These are phyloP conservation scores for Hecatera dysodea DNA, from an alignment of 2,888 invertebrate genomes.

Conservation along the genomic window DNA sequence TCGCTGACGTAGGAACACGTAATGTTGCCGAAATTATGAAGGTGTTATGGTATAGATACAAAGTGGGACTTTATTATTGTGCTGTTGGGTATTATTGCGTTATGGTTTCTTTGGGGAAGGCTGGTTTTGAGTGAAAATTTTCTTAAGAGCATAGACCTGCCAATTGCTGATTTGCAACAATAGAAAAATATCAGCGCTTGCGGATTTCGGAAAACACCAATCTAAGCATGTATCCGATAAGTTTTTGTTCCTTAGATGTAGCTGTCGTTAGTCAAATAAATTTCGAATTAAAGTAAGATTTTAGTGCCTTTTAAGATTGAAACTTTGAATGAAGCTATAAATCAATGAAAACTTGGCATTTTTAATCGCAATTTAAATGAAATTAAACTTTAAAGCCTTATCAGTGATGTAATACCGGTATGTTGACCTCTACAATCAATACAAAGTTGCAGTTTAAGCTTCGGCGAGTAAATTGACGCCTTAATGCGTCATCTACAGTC, in stretches of 20 bases:
- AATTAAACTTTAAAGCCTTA: slow-evolving; percentile 15
- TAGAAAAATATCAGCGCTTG: not conserved
- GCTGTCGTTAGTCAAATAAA: not conserved
- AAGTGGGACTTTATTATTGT: not conserved
- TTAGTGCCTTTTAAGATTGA: not conserved
- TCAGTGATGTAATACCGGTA: slow-evolving; percentile 12
- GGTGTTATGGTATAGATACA: not conserved
- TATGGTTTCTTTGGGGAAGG: not conserved
- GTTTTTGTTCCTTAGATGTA: not conserved
- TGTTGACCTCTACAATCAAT: slow-evolving; percentile 9
- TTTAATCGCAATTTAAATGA: not conserved
- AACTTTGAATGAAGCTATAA: not conserved
- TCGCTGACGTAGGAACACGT: slow-evolving; percentile 39
- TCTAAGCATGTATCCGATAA: not conserved
- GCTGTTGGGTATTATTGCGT: not conserved
- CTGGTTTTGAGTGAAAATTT: not conserved
- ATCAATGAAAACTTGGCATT: not conserved
- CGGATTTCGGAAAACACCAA: not conserved
- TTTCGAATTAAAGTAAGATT: not conserved
- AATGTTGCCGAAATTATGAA: slow-evolving; percentile 34
- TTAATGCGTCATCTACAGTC: slow-evolving; percentile 19
- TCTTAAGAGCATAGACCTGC: not conserved
- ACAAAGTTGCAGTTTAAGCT: slow-evolving; percentile 30
- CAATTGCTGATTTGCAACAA: not conserved
- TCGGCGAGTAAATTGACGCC: slow-evolving; percentile 17